Base-by-base conservation (phyloP, 37 sponge, comb jelly and placozoan species). In the Crambe crambe region DNA sequence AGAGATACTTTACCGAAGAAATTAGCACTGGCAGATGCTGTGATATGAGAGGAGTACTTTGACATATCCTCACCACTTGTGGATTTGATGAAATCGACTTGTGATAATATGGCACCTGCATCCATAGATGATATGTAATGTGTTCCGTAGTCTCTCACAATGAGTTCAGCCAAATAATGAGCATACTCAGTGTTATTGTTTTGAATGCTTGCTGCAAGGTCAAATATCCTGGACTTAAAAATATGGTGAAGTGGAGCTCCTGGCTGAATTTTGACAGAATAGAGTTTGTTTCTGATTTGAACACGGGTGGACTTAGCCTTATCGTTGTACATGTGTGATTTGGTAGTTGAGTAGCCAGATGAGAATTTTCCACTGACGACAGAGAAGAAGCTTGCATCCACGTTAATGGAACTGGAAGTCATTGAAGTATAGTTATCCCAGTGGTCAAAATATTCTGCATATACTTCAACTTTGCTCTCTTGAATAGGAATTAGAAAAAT, bases 81-180 rank as follows among this genome's bases (percentile, higher is more conserved):
- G 0, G 44, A 25, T 20, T 8, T 2, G 5, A 92, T 27, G 66
- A 65, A 62, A 40, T 92, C 93, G 3, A 36, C 66, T 61, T 93
- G 86, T 20, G 76, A 56, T 1, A 89, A 63, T 3, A 93, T 42
- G 0, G 81, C 92, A 44, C 92, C 92, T 10, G 88, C 92, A 37
- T 84, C 79, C 57, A 83, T 47, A 37, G 83, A 72, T n/a, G 67
- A 81, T 23, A 83, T 40, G 34, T 75, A 79, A 70, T 93, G 87
- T 22, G 94, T 93, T 12, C 94, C 94, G 38, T 83, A 93, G 37
- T 93, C 94, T 57, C 87, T 60, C 54, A 93, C 74, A 0, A 89
- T 57, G 9, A 93, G 76, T 75, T 93, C 86, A 0, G 90, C 71
- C 18, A 83, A 59, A 65, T 93, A 93, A 17, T 71, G 57, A 0